A percentile compares a stretch with the other conserved stretches of the same genome.
Conservation (phyloP, 2,888 invertebrate genomes). For the Phengaris arion region DNA sequence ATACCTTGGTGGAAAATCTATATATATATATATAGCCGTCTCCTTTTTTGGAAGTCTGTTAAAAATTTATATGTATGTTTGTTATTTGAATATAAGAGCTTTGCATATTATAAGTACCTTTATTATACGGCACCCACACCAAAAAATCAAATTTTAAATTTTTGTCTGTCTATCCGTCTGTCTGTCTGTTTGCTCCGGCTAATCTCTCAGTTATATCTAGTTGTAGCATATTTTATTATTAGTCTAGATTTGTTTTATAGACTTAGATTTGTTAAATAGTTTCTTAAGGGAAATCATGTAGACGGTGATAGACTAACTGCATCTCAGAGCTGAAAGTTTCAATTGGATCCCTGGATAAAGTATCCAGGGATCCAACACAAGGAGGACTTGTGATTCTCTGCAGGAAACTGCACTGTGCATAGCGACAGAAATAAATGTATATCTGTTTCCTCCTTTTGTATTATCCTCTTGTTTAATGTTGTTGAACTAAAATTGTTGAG, state of each 20-base stretch:
- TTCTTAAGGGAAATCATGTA: background rate
- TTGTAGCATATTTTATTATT: background rate
- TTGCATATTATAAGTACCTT: too few relatives aligned
- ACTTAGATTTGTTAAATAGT: background rate
- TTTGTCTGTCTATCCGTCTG: too few relatives aligned
- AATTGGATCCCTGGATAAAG: background rate
- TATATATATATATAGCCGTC: too few relatives aligned
- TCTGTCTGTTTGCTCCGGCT: too few relatives aligned
- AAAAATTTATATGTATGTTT: too few relatives aligned
- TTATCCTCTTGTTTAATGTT: slow-evolving; percentile 41
- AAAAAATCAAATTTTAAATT: too few relatives aligned
- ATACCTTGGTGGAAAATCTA: too few relatives aligned
- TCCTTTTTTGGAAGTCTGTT: too few relatives aligned
- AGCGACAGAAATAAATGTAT: slow-evolving; percentile 46
- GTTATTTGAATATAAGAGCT: too few relatives aligned
- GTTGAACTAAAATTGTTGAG: slow-evolving; percentile 30
- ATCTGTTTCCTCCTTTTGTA: slow-evolving; percentile 45
- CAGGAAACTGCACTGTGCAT: slow-evolving; percentile 39
- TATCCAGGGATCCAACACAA: background rate
- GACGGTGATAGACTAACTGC: background rate
- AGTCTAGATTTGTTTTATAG: too few relatives aligned
- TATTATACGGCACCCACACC: too few relatives aligned
- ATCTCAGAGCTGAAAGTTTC: background rate
- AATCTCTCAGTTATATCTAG: background rate
- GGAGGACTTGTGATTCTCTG: slow-evolving; percentile 16